Evolutionary conservation across 2,113 vertebrate species (phyloP), one percentile per base, ranked within the genome.

Genomic region (Rhinolophus sinicus): DNA sequence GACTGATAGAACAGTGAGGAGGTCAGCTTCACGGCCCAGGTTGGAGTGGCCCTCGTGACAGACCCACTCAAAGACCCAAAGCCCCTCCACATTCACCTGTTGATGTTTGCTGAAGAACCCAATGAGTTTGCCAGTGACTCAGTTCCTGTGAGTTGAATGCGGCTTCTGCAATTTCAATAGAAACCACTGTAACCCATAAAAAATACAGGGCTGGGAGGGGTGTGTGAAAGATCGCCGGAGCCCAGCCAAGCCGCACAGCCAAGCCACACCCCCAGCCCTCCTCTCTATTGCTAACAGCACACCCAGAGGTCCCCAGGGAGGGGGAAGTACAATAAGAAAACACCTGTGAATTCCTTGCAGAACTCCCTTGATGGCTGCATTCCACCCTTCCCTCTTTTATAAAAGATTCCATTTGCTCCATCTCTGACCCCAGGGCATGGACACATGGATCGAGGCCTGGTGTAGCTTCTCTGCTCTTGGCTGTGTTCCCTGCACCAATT

Each of bases 281-380:
- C 9, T 21, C 24, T 21, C 65, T 18, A 1, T 0, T 44, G 67
- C 40, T 50, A 44, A 85, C 47, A n/a, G 35, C 95, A 86, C 80
- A 77, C 60, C 70, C 92, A 83, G 62, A 88, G 50, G 72, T 94
- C 97, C 82, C 47, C 14, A 24, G 97, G 82, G 90, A 97, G 35
- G 70, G 38, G 60, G 30, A n/a, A 95, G n/a, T 47, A 50, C 82
- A 78, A 54, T 88, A 90, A 95, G 94, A 96, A 97, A 97, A 96
- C 97, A 98, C 97, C 97, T 98, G 97, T 93, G 95, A 96, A 94
- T 98, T 97, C 95, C 94, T 97, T 35, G n/a, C 95, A 69, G 60
- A 21, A 78, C 81, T 91, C 90, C 94, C 95, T 95, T 47, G 3
- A 50, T 26, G 95, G 92, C 93, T 76, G 77, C 96, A 96, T 97